Base-by-base conservation (phyloP, 2,888 invertebrate genomes). In the Drosophila mayaguana region DNA sequence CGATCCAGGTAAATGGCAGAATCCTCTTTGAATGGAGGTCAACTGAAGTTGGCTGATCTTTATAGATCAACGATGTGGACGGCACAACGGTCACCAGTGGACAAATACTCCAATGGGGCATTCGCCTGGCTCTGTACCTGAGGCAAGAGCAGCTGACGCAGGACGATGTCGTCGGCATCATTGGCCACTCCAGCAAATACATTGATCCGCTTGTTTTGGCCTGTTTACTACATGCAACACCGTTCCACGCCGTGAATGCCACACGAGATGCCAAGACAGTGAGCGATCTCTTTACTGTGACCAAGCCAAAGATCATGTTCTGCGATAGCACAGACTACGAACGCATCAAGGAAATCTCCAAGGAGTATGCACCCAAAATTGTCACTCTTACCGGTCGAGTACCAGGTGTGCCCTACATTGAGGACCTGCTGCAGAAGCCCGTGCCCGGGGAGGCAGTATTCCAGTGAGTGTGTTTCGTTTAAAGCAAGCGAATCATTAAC, bases 221-320 rank as follows among this genome's bases (percentile, higher is more conserved):
- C 11, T 82, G 82, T 28, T 67, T 82, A 45, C 67, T 82, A 18
- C 45, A 67, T 22, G 63, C 82, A 5, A 85, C 60, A 2, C 82
- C 82, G 3, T 85, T 85, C 63, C 82, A 82, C 40, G 82, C 82
- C 3, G 70, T 82, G 7, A 82, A 82, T 46, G 59, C 56, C 14
- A 69, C 72, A 1, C 42, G 54, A 1, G 85, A 82, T 16, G 62
- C 67, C 2, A 34, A 46, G 11, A 42, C 78, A 0, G 54, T 82
- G 34, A 61, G 25, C 73, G 63, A 50, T 28, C 75, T 86, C 0
- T 88, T 48, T 12, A 34, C 18, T 3, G 50, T 72, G 9, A 85
- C 88, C 8, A 82, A 78, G 54, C 90, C 90, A 18, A 83, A 82
- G 69, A 53, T 90, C 34, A 78, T 90, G 59, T 89, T 90, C 48